Percentiles rank a stretch among this genome's conserved stretches.
Evolutionary conservation across 2,113 vertebrate species (phyloP).

Genomic region (Sorex fumeus): DNA sequence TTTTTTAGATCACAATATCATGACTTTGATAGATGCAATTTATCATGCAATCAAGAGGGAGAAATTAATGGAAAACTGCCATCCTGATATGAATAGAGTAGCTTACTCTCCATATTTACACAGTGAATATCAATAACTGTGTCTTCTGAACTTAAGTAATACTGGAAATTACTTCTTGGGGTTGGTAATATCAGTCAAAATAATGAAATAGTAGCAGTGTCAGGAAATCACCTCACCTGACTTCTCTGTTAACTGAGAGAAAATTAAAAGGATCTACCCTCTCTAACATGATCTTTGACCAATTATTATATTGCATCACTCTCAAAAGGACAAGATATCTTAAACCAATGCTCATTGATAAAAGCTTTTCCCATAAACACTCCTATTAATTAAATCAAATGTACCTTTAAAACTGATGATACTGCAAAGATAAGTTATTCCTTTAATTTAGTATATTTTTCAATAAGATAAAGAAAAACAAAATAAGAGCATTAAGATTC

Average conservation of each 20-base stretch:
- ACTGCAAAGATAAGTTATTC: slow-evolving; percentile 85
- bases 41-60: slow-evolving; percentile 24
- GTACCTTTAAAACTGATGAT: slow-evolving; percentile 88
- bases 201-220: slow-evolving; percentile 73
- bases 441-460: slow-evolving; percentile 83
- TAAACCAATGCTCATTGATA: slow-evolving; percentile 86
- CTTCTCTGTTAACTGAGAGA: slow-evolving; percentile 80
- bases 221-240: slow-evolving; percentile 79
- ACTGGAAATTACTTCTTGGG: slow-evolving; percentile 67
- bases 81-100: background rate
- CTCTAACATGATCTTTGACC: slow-evolving; percentile 81
- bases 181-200: slow-evolving; percentile 60
- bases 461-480: slow-evolving; percentile 74
- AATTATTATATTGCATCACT: slow-evolving; percentile 83
- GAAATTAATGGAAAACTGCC: slow-evolving; percentile 56
- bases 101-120: slow-evolving; percentile 13
- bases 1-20: slow-evolving; percentile 40
- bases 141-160: slow-evolving; percentile 24
- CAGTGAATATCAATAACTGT: slow-evolving; percentile 27
- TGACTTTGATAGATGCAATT: background rate
- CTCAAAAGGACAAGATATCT: slow-evolving; percentile 84
- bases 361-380: slow-evolving; percentile 92
- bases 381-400: slow-evolving; percentile 89
- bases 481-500: slow-evolving; percentile 76
- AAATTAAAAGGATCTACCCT: slow-evolving; percentile 84